These are phyloP conservation scores for Leptinotarsa tumamoca DNA, from an alignment of 2,888 invertebrate species.

Conservation along the genomic window DNA sequence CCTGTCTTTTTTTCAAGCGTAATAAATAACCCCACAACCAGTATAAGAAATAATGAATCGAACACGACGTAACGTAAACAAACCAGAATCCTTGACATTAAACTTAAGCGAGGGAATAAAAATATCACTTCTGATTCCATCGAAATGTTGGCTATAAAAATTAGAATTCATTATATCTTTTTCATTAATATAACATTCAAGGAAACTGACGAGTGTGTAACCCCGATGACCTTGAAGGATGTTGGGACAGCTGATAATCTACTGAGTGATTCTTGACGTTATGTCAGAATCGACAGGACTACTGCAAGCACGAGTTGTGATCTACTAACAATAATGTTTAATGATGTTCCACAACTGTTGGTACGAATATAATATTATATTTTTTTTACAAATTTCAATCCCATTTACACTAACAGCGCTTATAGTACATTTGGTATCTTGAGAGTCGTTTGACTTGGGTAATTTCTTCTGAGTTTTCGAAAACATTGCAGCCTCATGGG, in stretches of 20 bases:
- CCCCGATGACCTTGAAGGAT: slow-evolving; percentile 31
- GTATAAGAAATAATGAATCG: background rate
- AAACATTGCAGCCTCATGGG: too few relatives aligned
- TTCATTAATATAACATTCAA: background rate
- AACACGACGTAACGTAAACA: slow-evolving; percentile 10
- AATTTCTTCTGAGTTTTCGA: too few relatives aligned
- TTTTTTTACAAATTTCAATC: too few relatives aligned
- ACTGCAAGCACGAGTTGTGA: too few relatives aligned
- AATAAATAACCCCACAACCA: background rate
- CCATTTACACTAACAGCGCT: too few relatives aligned
- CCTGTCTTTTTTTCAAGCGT: background rate
- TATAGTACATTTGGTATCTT: background rate
- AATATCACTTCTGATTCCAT: slow-evolving; percentile 11
- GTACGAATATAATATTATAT: too few relatives aligned
- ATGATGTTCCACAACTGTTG: too few relatives aligned
- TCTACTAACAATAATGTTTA: background rate
- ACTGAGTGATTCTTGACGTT: background rate
- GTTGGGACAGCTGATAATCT: background rate
- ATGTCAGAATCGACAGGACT: too few relatives aligned
- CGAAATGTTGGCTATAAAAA: slow-evolving; percentile 8
- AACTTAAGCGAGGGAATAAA: background rate
- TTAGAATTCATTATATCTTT: slow-evolving; percentile 13
- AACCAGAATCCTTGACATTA: slow-evolving; percentile 16
- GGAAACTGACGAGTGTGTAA: slow-evolving; percentile 19
- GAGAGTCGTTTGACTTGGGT: too few relatives aligned